Evolutionary conservation across 2,113 vertebrate species (phyloP), one percentile per base, ranked within the genome.

Genomic region (Oreochromis tanganicae): DNA sequence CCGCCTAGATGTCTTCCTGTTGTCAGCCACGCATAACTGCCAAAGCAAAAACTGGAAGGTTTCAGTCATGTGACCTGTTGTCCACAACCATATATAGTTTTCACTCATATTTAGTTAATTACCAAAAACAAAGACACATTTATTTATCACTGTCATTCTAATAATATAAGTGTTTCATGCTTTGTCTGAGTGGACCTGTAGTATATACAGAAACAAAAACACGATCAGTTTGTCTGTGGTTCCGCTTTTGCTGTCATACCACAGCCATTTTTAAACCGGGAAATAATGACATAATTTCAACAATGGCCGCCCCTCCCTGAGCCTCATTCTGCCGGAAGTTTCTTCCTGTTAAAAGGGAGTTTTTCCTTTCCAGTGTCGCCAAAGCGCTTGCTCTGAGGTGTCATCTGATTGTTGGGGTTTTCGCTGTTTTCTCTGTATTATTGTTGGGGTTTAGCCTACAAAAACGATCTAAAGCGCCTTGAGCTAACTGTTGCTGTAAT

Each of bases 391-490:
- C 34, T 66, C 61, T n/a, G n/a, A n/a, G n/a, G n/a, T n/a, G n/a
- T n/a, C 17, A 66, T 38, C 10, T 21, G 17, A 21, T 0, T 13
- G 17, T 8, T 38, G 61, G 6, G 61, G 34, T n/a, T 38, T 66
- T 38, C 0, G 2, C 32, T 3, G 61, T 66, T 66, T 66, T n/a
- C 17, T 12, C 19, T 38, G 32, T 66, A 38, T 36, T 38, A 0
- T 66, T 66, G 32, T 66, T 19, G 17, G 19, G 4, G 0, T 66
- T 66, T 38, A 12, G 3, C 61, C 61, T 38, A 66, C 61, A 38
- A 38, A 66, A 66, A 38, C 1, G 0, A 13, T 21, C 6, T 21
- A 66, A 66, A 66, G 19, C 4, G 0, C 1, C 34, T 21, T 38
- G 10, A 66, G 19, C 19, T 0, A 0, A 66, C 61, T 66, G 61